Base-by-base conservation (phyloP, 2,797 vertebrate species). In the Sebastolobus alascanus region DNA sequence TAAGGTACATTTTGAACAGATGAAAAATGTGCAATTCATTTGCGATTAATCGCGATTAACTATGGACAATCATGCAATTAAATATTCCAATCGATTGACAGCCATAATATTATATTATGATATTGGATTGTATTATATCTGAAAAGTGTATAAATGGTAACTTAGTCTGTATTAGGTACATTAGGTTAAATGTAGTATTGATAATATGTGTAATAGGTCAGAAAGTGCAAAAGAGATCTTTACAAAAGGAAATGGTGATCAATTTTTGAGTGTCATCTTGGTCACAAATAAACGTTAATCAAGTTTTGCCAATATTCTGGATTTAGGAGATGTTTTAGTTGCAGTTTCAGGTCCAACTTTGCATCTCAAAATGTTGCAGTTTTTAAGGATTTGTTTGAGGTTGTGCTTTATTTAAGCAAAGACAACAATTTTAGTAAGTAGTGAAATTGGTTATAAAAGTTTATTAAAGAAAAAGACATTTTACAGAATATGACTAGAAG, bases 391-490 rank as follows among this genome's bases (percentile, higher is more conserved):
- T 65, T 38, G 10, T 40, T 73, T 2, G 13, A 6, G 11, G 20
- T n/a, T 60, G 13, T 31, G 13, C 22, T 58, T 73, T 6, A 25
- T 73, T 73, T 20, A 33, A 54, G 16, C 25, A 68, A 75, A 2
- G 7, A 63, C 3, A 7, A 63, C 33, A 35, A 12, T 16, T 43
- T 56, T 2, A 56, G 4, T 27, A 13, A 55, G 27, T 35, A 31
- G 5, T 35, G 8, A 71, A 72, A 61, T 55, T 8, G 31, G 55
- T 69, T 68, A 60, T 11, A 65, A 79, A 90, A 67, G 6, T 90
- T 86, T 89, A 88, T 80, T 88, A 33, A 71, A 68, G 37, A 78
- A 59, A 31, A 79, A 55, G 31, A 52, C 25, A 38, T 65, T 56
- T 61, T 18, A 80, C 29, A 86, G 52, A n/a, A 46, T 25, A 61